A percentile compares a stretch with the other conserved stretches of the same genome.
phyloP scores from a whole-genome alignment of 2,888 invertebrate species.

The Leucozona laternaria region DNA sequence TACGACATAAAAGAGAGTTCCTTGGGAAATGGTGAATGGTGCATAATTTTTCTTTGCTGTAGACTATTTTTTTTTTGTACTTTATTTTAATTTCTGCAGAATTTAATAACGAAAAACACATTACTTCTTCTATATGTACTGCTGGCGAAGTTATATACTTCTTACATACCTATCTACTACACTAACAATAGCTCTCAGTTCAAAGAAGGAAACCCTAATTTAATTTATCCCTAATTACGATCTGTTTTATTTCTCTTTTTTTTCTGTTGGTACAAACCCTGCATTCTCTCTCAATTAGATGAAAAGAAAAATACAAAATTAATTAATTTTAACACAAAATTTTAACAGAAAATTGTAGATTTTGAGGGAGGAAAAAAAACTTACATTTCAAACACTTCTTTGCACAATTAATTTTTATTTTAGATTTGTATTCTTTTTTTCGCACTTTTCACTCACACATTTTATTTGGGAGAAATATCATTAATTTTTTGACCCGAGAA shows the following conservation, averaged over 20 bases:
- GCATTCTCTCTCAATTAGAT: conserved; percentile 52
- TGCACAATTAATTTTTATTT: conserved; percentile 51
- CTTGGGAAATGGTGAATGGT: conserved; percentile 76
- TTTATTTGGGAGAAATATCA: conserved; percentile 25
- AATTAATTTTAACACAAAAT: conserved; percentile 54
- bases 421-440: conserved; percentile 42
- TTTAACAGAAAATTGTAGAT: conserved; percentile 38
- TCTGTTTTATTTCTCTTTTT: conserved; percentile 40
- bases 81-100: conserved; percentile 63
- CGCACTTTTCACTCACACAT: conserved; percentile 29
- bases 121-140: conserved; percentile 38
- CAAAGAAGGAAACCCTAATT: conserved; percentile 64
- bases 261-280: conserved; percentile 42
- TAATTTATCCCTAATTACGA: conserved; percentile 69
- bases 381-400: conserved; percentile 56
- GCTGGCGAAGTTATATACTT: neutral
- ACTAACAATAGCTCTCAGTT: conserved; percentile 25
- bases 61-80: conserved; percentile 35
- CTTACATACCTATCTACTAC: conserved; percentile 34
- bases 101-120: conserved; percentile 25
- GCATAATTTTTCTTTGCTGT: conserved; percentile 69
- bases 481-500: conserved; percentile 36
- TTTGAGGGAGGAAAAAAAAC: conserved; percentile 38
- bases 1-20: conserved; percentile 68
- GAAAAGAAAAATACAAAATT: conserved; percentile 63